These are phyloP conservation scores for Limnephilus marmoratus DNA, from an alignment of 2,888 invertebrate genomes.

Conservation along the genomic window DNA sequence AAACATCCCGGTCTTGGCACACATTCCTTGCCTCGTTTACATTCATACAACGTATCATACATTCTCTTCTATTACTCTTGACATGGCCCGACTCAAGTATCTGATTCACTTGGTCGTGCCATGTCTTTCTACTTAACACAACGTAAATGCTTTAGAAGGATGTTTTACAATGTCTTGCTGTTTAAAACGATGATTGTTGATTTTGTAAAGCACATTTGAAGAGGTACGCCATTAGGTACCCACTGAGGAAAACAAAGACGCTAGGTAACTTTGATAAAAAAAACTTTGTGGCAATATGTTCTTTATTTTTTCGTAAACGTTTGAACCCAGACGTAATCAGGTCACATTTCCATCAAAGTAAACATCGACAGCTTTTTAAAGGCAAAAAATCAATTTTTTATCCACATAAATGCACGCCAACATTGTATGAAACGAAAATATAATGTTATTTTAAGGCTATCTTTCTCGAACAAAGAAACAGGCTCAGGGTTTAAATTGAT, in stretches of 20 bases:
- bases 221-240: neutral
- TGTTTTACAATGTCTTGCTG: too few relatives aligned
- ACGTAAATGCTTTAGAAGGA: too few relatives aligned
- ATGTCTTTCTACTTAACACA: too few relatives aligned
- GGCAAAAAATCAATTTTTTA: neutral
- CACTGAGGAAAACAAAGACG: neutral
- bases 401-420: neutral
- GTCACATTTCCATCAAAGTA: neutral
- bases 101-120: too few relatives aligned
- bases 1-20: too few relatives aligned
- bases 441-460: slow-evolving; percentile 28
- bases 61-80: too few relatives aligned
- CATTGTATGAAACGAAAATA: slow-evolving; percentile 18
- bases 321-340: neutral
- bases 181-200: too few relatives aligned
- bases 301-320: neutral
- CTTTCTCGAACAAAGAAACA: slow-evolving; percentile 3
- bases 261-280: neutral
- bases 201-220: neutral
- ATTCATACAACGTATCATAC: too few relatives aligned
- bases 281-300: neutral
- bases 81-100: too few relatives aligned
- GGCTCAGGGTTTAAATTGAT: slow-evolving; percentile 29
- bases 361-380: neutral
- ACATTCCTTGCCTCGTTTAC: too few relatives aligned